These are phyloP conservation scores for Thinocorus orbignyianus DNA, from an alignment of 2,113 vertebrate species.

Conservation along the genomic window DNA sequence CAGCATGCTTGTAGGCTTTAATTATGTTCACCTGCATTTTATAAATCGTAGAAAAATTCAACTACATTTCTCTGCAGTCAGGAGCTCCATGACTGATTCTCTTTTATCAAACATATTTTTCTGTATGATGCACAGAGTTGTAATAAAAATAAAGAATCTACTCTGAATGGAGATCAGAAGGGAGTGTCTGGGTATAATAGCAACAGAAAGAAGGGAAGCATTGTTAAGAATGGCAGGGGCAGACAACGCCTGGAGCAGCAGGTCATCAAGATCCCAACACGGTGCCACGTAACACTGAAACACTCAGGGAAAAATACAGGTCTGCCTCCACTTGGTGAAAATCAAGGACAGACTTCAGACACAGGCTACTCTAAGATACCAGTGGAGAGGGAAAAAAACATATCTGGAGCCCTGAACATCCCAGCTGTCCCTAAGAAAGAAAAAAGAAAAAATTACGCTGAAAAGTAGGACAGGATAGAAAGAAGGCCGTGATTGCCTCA, in stretches of 20 bases:
- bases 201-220: not conserved
- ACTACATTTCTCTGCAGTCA: not conserved
- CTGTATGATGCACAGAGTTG: not conserved
- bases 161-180: not conserved
- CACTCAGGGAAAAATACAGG: not conserved
- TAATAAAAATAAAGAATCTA: not conserved
- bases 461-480: not conserved
- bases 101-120: not conserved
- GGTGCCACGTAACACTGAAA: not conserved
- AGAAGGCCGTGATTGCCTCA: not conserved
- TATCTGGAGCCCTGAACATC: not conserved
- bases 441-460: not conserved
- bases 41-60: not conserved
- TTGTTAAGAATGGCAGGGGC: not conserved
- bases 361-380: accelerated
- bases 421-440: not conserved
- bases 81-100: not conserved
- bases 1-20: not conserved
- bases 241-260: not conserved
- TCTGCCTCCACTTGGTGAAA: not conserved
- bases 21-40: not conserved
- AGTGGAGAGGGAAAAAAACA: not conserved
- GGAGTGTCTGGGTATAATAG: not conserved
- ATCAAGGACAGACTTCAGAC: not conserved
- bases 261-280: not conserved